A percentile compares a stretch with the other conserved stretches of the same genome.
Conservation (phyloP, 2,888 invertebrate genomes). For the Tiphia femorata region DNA sequence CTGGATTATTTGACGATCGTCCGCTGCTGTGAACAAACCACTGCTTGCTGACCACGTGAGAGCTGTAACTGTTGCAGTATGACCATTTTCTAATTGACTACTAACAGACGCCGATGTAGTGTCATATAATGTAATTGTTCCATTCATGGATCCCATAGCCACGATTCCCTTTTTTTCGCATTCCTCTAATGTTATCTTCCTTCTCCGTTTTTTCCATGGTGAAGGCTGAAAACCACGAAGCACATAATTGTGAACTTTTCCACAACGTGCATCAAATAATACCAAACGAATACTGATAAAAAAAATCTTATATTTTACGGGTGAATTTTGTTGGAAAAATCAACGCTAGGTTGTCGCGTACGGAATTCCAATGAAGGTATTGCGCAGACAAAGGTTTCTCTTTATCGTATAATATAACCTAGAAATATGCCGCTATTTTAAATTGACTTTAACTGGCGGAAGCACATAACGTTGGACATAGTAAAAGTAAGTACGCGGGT, state of each 20-base stretch:
- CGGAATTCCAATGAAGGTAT: too few species aligned
- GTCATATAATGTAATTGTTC: constrained; percentile 79
- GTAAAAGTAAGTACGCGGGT: too few species aligned
- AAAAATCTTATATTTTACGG: not conserved
- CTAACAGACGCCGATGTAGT: constrained; percentile 67
- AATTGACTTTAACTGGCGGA: too few species aligned
- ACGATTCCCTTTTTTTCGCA: constrained; percentile 70
- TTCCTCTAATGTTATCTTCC: constrained; percentile 63
- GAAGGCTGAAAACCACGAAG: constrained; percentile 65
- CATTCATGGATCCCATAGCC: constrained; percentile 81
- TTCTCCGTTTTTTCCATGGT: constrained; percentile 71
- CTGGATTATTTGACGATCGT: constrained; percentile 72
- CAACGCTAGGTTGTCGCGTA: too few species aligned
- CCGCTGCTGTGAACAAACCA: constrained; percentile 73
- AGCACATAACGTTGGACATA: too few species aligned
- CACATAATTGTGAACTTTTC: not conserved
- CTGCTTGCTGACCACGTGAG: constrained; percentile 70
- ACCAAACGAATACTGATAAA: not conserved
- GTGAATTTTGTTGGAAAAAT: not conserved
- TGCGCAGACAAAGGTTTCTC: too few species aligned
- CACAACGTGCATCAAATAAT: too few species aligned
- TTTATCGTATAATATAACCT: constrained; percentile 13
- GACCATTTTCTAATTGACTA: constrained; percentile 65
- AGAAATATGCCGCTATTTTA: not conserved
- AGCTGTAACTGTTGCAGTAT: constrained; percentile 71